Conservation (phyloP, 2,113 vertebrate species). For the Boulengeromyrus knoepffleri region DNA sequence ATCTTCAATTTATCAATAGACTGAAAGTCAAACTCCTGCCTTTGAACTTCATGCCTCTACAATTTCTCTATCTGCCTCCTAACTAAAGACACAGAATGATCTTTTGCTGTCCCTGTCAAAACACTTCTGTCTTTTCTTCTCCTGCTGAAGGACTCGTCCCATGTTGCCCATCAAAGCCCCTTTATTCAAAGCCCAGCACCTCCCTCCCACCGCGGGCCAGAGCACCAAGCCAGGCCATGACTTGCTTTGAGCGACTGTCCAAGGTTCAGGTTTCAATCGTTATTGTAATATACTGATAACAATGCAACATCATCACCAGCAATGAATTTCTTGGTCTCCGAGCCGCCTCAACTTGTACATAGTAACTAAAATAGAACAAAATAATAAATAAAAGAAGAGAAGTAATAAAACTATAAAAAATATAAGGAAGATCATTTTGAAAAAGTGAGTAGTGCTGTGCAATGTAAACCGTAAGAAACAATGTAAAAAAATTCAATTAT, state of each 20-base stretch:
- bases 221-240: conserved; percentile 16
- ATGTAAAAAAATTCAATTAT: neutral
- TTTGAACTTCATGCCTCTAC: conserved; percentile 19
- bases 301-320: neutral
- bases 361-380: neutral
- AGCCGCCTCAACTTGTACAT: neutral
- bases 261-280: conserved; percentile 10
- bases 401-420: neutral
- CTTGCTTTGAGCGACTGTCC: conserved; percentile 12
- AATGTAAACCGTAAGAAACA: neutral
- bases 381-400: neutral
- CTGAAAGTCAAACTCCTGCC: conserved; percentile 22
- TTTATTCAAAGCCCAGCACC: conserved; percentile 31
- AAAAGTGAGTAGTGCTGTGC: neutral
- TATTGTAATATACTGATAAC: neutral
- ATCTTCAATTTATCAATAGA: conserved; percentile 29
- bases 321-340: neutral
- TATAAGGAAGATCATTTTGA: neutral
- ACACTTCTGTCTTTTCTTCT: conserved; percentile 18
- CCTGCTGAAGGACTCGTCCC: conserved; percentile 21
- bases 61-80: conserved; percentile 15
- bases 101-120: conserved; percentile 27
- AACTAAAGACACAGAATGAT: conserved; percentile 29
- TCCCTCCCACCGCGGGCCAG: conserved; percentile 6
- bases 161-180: conserved; percentile 26